These are phyloP conservation scores for Otus sunia DNA, from an alignment of 2,113 vertebrate genomes.

Conservation along the genomic window DNA sequence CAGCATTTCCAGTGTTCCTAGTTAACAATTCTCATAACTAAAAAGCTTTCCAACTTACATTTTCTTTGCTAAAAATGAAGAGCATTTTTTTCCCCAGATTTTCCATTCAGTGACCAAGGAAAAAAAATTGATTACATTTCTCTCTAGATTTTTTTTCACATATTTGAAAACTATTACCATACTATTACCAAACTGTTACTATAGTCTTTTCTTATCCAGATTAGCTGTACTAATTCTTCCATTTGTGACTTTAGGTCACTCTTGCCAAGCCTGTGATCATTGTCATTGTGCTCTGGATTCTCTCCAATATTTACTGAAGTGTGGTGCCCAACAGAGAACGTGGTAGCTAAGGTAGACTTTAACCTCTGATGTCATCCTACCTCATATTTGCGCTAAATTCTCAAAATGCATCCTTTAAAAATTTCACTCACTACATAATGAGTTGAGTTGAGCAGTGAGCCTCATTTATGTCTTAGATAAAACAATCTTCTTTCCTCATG, in stretches of 20 bases:
- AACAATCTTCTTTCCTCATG: neutral
- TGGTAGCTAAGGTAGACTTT: neutral
- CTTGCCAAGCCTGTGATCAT: neutral
- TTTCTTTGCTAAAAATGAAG: neutral
- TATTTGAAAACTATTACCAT: neutral
- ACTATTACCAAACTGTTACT: neutral
- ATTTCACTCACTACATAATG: neutral
- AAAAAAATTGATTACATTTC: neutral
- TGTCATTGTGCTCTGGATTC: neutral
- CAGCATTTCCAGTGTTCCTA: neutral
- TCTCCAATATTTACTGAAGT: neutral
- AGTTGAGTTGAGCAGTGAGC: neutral
- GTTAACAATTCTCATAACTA: neutral
- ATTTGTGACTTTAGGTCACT: neutral
- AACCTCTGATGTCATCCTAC: neutral
- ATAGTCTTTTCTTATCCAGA: neutral
- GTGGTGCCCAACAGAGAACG: neutral
- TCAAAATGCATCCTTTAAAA: neutral
- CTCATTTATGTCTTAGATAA: neutral
- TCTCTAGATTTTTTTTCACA: neutral
- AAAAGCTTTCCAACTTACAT: neutral
- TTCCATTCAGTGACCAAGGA: neutral
- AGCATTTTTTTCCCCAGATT: neutral
- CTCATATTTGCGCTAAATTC: accelerated
- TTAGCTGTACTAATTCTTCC: neutral